Base-by-base conservation (phyloP, 2,113 vertebrate genomes). In the Passer domesticus region DNA sequence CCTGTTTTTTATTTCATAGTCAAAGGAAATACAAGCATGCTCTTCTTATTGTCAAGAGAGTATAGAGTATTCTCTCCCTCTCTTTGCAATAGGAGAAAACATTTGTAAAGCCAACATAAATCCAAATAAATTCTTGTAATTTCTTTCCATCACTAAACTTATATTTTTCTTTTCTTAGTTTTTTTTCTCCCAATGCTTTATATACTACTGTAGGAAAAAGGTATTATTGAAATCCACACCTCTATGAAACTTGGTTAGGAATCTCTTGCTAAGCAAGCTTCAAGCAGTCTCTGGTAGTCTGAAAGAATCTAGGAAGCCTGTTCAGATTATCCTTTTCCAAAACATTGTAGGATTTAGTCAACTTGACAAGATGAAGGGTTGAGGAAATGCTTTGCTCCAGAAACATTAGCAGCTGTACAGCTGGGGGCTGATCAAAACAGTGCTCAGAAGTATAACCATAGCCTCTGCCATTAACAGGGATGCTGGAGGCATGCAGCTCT, bases 331-430 rank as follows among this genome's bases (percentile, higher is more conserved):
- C 33, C 37, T 74, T 43, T 94, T 56, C 80, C 79, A 75, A 92
- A 95, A 75, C 69, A 27, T 13, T 41, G 85, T 30, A 68, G 79
- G 47, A 87, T 86, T 95, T 88, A 90, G 76, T 87, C 85, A 93
- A n/a, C 60, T 83, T 89, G 83, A 94, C 68, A 87, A 81, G 86
- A 72, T 39, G 90, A 86, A 70, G 52, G 19, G 47, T 67, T 67
- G 75, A 94, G 80, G 90, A 92, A 97, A 66, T 52, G 35, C 47
- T 95, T 88, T 64, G 28, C 39, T 77, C 28, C 89, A 70, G 79
- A 80, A 94, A 69, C 72, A 53, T 28, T 62, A 77, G 66, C 86
- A 92, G 69, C 82, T 93, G 56, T 88, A 46, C 75, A 64, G 70
- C 46, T 72, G 63, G 25, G 49, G n/a, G 18, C 47, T 74, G 81